Conservation (phyloP, 2,797 vertebrate species). For the Bradypodion ventrale region DNA sequence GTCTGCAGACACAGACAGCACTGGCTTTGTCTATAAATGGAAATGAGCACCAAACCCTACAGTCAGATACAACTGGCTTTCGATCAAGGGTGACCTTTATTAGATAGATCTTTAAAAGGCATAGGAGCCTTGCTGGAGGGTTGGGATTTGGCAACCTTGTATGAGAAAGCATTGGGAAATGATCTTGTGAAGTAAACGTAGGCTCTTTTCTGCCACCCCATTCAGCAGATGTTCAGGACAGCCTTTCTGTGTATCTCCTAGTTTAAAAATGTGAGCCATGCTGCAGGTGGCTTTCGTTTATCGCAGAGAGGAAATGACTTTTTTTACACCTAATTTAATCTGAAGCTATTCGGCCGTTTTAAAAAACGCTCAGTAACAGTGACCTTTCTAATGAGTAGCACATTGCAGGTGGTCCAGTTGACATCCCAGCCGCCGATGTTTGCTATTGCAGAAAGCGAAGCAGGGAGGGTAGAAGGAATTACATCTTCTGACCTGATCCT, state of each 20-base stretch:
- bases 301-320: conserved; percentile 98
- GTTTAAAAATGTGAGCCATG: conserved; percentile 81
- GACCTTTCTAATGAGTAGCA: conserved; percentile 97
- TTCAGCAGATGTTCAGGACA: conserved; percentile 53
- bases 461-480: conserved; percentile 35
- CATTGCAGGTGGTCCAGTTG: conserved; percentile 92
- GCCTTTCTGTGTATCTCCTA: conserved; percentile 73
- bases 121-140: neutral
- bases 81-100: too few relatives aligned
- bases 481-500: conserved; percentile 63
- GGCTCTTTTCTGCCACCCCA: conserved; percentile 50
- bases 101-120: too few relatives aligned
- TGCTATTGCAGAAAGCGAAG: conserved; percentile 58
- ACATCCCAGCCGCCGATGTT: conserved; percentile 84
- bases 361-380: conserved; percentile 89
- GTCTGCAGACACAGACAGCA: too few relatives aligned
- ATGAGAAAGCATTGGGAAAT: conserved; percentile 37
- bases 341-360: conserved; percentile 95
- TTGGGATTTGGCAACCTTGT: neutral
- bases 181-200: conserved; percentile 56
- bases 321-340: conserved; percentile 99
- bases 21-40: too few relatives aligned
- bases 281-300: conserved; percentile 97
- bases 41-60: too few relatives aligned
- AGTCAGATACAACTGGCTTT: too few relatives aligned